Percentiles rank a stretch among this genome's conserved stretches.
phyloP scores from a whole-genome alignment of 2,797 vertebrate genomes.

The Orientallactaga sibirica region DNA sequence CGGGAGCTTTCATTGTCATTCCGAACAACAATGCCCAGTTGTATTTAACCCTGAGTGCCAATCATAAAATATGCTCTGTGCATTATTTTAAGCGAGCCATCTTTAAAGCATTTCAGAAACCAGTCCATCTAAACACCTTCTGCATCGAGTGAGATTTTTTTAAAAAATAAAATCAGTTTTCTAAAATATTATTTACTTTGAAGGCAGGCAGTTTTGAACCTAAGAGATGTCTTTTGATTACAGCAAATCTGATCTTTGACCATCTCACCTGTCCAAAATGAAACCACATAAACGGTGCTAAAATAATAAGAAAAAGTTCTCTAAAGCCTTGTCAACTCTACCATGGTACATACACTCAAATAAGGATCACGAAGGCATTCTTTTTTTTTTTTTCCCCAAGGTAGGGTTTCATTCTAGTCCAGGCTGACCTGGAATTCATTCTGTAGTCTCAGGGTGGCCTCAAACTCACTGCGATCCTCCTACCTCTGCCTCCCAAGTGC shows the following conservation, averaged over 20 bases:
- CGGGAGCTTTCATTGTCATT: background rate
- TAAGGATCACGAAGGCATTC: background rate
- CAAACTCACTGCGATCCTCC: too few species aligned
- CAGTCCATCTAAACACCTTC: background rate
- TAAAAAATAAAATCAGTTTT: slow-evolving; percentile 22
- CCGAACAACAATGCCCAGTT: slow-evolving; percentile 1
- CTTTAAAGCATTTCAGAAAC: slow-evolving; percentile 2
- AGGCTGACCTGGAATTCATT: too few species aligned
- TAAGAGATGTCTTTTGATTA: background rate
- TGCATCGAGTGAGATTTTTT: background rate
- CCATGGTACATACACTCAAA: background rate
- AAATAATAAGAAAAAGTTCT: background rate
- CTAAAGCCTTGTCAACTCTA: background rate
- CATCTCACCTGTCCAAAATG: background rate
- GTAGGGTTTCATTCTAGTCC: too few species aligned
- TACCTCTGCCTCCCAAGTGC: too few species aligned
- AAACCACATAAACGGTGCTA: background rate
- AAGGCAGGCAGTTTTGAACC: slow-evolving; percentile 35
- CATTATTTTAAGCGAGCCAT: slow-evolving; percentile 43
- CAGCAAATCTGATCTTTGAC: slow-evolving; percentile 46
- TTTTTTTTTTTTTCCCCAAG: too few species aligned
- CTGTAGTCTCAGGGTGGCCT: too few species aligned
- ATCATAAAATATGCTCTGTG: background rate
- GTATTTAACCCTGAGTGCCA: background rate
- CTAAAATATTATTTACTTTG: slow-evolving; percentile 28